Conservation (phyloP, 2,113 vertebrate genomes). For the Romanogobio albipinnatus region DNA sequence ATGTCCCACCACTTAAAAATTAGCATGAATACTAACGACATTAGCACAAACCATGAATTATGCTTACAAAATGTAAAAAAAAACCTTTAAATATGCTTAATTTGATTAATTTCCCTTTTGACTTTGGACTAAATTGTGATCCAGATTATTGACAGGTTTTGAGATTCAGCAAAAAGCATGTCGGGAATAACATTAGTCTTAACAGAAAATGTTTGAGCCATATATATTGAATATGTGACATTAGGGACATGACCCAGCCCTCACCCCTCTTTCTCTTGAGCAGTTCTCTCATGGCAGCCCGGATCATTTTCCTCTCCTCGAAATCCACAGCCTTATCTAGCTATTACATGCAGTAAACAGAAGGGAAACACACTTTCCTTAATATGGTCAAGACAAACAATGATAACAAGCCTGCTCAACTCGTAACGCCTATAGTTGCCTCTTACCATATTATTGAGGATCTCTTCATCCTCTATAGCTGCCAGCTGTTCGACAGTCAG, state of each 20-base stretch:
- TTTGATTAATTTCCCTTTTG: background rate
- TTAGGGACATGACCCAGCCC: background rate
- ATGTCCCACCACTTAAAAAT: background rate
- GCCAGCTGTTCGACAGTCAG: slow-evolving; percentile 78
- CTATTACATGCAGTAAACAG: slow-evolving; percentile 68
- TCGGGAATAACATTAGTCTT: background rate
- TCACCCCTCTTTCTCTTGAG: slow-evolving; percentile 92
- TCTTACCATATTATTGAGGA: slow-evolving; percentile 93
- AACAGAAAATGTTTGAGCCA: slow-evolving; percentile 7
- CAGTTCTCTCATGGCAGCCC: slow-evolving; percentile 88
- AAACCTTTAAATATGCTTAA: background rate
- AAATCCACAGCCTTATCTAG: slow-evolving; percentile 85
- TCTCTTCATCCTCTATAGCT: slow-evolving; percentile 87
- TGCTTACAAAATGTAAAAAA: background rate
- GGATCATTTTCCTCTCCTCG: slow-evolving; percentile 87
- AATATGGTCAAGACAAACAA: slow-evolving; percentile 45
- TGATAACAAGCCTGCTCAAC: background rate
- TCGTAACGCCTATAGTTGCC: background rate
- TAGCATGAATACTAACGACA: background rate
- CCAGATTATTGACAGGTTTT: background rate
- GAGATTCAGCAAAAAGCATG: background rate
- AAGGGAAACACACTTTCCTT: background rate
- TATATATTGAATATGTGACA: slow-evolving; percentile 1
- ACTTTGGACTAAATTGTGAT: background rate
- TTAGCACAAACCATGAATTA: background rate